Conservation (phyloP, 2,888 invertebrate species). For the Pelosia muscerda region DNA sequence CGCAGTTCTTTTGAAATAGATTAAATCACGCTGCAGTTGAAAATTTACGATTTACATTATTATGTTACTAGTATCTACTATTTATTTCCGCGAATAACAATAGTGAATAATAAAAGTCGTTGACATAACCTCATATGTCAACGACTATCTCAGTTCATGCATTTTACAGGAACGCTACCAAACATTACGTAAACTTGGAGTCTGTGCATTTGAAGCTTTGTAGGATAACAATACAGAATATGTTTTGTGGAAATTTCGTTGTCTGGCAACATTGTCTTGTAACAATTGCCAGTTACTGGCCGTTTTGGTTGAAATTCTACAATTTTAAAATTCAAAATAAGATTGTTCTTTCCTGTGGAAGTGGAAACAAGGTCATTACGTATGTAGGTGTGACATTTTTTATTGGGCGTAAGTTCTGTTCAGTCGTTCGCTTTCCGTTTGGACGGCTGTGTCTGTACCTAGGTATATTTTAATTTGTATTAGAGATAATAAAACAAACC, state of each 20-base stretch:
- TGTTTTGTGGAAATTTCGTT: background rate
- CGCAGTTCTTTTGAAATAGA: too few relatives aligned
- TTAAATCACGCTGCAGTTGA: too few relatives aligned
- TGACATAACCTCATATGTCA: too few relatives aligned
- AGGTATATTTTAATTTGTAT: too few relatives aligned
- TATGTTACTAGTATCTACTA: background rate
- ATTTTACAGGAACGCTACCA: slow-evolving; percentile 8
- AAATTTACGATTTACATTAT: too few relatives aligned
- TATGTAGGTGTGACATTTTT: too few relatives aligned
- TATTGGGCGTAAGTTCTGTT: too few relatives aligned
- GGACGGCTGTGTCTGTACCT: too few relatives aligned
- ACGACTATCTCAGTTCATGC: slow-evolving; percentile 16
- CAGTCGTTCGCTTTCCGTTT: background rate
- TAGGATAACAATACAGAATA: background rate
- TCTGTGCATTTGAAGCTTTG: background rate
- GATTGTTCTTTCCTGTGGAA: background rate
- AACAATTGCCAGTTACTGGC: slow-evolving; percentile 6
- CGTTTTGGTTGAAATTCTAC: background rate
- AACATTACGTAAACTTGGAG: slow-evolving; percentile 4
- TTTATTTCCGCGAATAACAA: background rate
- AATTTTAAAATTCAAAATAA: slow-evolving; percentile 3
- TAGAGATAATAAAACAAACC: too few relatives aligned
- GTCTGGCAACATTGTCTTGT: background rate
- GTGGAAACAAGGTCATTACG: background rate
- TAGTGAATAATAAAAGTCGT: too few relatives aligned